Base-by-base conservation (phyloP, 2,888 invertebrate species). In the Lasioglossum pauxillum region DNA sequence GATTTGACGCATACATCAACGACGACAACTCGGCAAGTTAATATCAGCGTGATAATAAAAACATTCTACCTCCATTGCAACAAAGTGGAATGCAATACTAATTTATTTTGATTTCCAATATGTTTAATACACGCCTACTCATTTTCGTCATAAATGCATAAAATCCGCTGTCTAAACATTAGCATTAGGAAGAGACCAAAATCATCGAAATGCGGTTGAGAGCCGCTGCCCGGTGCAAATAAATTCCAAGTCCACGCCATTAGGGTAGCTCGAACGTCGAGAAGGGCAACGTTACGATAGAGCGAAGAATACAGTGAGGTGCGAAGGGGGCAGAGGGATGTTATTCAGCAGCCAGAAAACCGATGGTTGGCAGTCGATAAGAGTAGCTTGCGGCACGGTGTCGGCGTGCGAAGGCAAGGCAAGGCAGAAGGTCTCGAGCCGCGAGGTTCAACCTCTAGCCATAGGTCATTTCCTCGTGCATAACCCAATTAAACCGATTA, bases 401-500 rank as follows among this genome's bases (percentile, higher is more conserved):
- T 14, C 46, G 53, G 44, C 35, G 67, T 19, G 79, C 75, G 80
- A 84, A 77, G 73, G 79, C 60, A 67, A 80, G 71, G 81, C 75
- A 71, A 79, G 67, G 67, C 81, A 82, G 88, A 87, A 88, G 90
- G 90, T 92, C 92, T 92, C 90, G 91, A 92, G 91, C 88, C 89
- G 88, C 88, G 89, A 92, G 91, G 86, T 92, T 92, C 88, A 86
- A 86, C 85, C 91, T 82, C 80, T 86, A 67, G 83, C 23, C 94
- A 93, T 93, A 93, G 94, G 93, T 93, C 93, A 94, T 93, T 95
- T 95, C 95, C 94, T 94, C 94, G 92, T 95, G 93, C 94, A 92
- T 93, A 95, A 94, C 94, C 94, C 91, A 94, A 95, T 95, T 95
- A 94, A 92, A 91, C 64, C 90, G 94, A 94, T 95, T 95, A 95